Conservation (phyloP, 2,797 vertebrate species). For the Sparus aurata region DNA sequence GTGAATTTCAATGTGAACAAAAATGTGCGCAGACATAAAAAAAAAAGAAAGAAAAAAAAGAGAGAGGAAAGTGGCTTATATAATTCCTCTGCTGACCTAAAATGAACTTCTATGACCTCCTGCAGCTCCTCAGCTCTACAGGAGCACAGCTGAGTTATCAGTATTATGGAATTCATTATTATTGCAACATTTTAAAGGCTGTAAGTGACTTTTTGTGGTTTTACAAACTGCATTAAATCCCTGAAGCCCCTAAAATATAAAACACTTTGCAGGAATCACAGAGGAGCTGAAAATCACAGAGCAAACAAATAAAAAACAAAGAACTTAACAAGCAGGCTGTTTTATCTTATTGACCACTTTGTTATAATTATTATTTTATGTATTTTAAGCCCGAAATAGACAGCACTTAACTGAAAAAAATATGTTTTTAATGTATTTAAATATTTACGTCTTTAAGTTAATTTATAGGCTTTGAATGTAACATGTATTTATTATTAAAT, state of each 20-base stretch:
- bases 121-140: constrained; percentile 10
- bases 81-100: neutral
- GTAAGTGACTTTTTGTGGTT: neutral
- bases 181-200: neutral
- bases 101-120: constrained; percentile 18
- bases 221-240: neutral
- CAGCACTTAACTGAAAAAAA: neutral
- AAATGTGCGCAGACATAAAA: neutral
- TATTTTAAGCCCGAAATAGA: neutral
- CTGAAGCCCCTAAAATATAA: constrained; percentile 9
- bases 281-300: neutral
- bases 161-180: constrained; percentile 7
- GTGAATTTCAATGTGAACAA: neutral
- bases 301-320: constrained; percentile 10
- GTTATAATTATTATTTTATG: too few relatives aligned
- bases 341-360: neutral
- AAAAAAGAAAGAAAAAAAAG: too few relatives aligned
- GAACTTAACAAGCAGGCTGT: neutral
- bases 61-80: neutral
- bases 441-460: too few relatives aligned
- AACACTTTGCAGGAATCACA: constrained; percentile 11
- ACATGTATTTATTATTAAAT: neutral
- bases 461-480: neutral
- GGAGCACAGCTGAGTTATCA: neutral
- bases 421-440: too few relatives aligned